Conservation (phyloP, 2,797 vertebrate species). For the Huso huso region DNA sequence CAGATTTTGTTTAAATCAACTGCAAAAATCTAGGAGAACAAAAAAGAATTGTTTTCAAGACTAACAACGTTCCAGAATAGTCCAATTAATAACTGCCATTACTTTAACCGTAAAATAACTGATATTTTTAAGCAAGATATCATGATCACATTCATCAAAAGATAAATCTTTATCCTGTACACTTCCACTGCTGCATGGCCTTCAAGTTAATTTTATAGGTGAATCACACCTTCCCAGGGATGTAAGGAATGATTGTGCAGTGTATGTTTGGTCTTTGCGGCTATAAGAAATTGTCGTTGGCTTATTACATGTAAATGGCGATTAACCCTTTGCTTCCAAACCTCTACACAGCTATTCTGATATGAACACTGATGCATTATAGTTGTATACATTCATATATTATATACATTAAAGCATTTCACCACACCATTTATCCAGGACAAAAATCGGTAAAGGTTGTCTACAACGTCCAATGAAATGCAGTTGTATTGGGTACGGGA, state of each 20-base stretch:
- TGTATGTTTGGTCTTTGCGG: not conserved
- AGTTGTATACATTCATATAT: too few species aligned
- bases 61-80: not conserved
- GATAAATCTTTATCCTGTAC: not conserved
- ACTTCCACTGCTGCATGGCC: not conserved
- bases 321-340: slow-evolving; percentile 10
- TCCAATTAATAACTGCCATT: too few species aligned
- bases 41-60: not conserved
- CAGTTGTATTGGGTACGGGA: too few species aligned
- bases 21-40: not conserved
- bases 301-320: not conserved
- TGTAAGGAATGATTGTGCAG: slow-evolving; percentile 1
- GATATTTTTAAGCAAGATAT: not conserved
- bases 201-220: not conserved
- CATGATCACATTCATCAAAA: not conserved
- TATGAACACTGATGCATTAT: too few species aligned
- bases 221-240: not conserved
- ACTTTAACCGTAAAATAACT: not conserved
- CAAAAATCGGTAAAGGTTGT: too few species aligned
- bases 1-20: not conserved
- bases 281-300: not conserved
- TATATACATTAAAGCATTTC: too few species aligned
- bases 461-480: too few species aligned
- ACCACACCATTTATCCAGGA: too few species aligned
- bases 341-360: too few species aligned